Percentiles rank a stretch among this genome's conserved stretches.
Evolutionary conservation across 2,113 vertebrate genomes (phyloP).

Genomic region (Ceratotherium simum): DNA sequence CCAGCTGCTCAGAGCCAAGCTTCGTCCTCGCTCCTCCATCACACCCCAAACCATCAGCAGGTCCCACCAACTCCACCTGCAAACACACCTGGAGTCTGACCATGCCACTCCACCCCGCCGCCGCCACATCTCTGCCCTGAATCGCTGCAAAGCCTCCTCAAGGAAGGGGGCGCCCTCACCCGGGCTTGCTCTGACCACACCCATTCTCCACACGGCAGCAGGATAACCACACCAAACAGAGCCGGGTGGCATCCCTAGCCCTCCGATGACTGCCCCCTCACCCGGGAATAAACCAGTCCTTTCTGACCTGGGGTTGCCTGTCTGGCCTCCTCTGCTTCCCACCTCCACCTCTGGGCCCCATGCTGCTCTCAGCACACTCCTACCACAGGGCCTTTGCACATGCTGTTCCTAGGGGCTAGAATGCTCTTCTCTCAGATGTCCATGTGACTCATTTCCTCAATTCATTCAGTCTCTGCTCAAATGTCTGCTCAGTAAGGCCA

Average conservation of each 20-base stretch:
- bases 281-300: neutral
- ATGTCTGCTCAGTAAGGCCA: neutral
- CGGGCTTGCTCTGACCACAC: neutral
- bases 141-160: neutral
- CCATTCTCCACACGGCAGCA: accelerated
- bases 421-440: neutral
- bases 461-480: neutral
- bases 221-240: neutral
- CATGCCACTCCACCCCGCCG: accelerated
- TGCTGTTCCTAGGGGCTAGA: neutral
- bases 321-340: neutral
- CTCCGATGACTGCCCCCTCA: neutral
- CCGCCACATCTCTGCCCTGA: neutral
- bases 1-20: neutral
- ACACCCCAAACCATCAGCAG: neutral
- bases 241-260: neutral
- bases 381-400: neutral
- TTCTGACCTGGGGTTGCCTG: neutral
- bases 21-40: accelerated
- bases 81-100: accelerated
- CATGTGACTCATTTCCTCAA: accelerated
- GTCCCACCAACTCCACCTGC: accelerated
- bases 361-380: accelerated
- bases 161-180: accelerated
- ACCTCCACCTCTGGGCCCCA: neutral